phyloP scores from a whole-genome alignment of 2,888 invertebrate genomes.

The Boloria euphrosyne region DNA sequence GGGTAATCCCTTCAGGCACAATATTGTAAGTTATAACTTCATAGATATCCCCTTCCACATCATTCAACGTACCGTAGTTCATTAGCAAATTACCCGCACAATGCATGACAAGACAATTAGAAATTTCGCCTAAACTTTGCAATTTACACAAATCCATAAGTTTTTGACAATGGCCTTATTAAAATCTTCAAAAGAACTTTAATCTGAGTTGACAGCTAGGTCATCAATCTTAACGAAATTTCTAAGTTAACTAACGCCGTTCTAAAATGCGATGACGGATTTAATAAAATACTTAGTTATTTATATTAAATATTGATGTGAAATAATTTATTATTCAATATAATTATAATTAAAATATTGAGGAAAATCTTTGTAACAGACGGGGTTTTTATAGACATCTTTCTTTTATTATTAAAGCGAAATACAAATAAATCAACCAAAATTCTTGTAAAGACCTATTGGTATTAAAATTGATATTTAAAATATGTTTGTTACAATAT shows the following conservation, averaged over 20 bases:
- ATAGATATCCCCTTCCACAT: conserved; percentile 7
- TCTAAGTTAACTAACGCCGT: conserved; percentile 35
- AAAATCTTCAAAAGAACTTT: conserved; percentile 71
- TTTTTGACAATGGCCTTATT: conserved; percentile 70
- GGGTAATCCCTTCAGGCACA: too few relatives aligned
- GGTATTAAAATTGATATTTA: too few relatives aligned
- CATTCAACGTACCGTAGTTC: conserved; percentile 1
- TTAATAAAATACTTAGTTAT: conserved; percentile 9
- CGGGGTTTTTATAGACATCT: too few relatives aligned
- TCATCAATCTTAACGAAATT: conserved; percentile 66
- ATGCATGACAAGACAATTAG: conserved; percentile 31
- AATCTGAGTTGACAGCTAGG: conserved; percentile 69
- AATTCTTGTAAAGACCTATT: too few relatives aligned
- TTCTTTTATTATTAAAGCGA: too few relatives aligned
- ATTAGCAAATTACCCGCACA: conserved; percentile 25
- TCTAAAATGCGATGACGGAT: conserved; percentile 16
- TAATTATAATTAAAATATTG: too few relatives aligned
- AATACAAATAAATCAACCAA: too few relatives aligned
- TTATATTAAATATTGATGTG: too few relatives aligned
- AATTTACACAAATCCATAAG: conserved; percentile 66
- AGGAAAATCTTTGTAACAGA: too few relatives aligned
- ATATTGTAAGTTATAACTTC: not conserved
- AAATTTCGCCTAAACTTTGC: conserved; percentile 53
- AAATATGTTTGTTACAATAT: too few relatives aligned
- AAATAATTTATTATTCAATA: too few relatives aligned